Evolutionary conservation across 2,797 vertebrate species (phyloP).

Genomic region (Gambusia yucatana): DNA sequence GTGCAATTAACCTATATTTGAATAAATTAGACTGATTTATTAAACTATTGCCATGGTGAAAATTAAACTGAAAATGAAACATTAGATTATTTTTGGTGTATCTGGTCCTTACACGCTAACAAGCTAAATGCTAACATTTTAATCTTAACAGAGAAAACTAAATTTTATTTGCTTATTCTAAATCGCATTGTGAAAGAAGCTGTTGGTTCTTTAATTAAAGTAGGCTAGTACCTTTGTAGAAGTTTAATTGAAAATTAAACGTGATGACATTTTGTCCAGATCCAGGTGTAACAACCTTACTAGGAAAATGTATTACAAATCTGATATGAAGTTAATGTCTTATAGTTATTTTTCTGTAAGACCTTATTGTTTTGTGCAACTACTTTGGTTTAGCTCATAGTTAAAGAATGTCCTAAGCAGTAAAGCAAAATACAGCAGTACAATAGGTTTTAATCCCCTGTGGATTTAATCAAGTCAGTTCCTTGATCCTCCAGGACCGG

Average conservation of each 20-base stretch:
- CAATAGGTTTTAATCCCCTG: not conserved
- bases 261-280: not conserved
- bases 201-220: not conserved
- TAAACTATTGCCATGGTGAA: not conserved
- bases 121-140: not conserved
- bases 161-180: not conserved
- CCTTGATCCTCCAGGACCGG: slow-evolving; percentile 11
- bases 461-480: slow-evolving; percentile 16
- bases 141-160: not conserved
- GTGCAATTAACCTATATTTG: not conserved
- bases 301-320: not conserved
- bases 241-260: not conserved
- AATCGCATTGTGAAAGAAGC: not conserved
- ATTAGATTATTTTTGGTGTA: not conserved
- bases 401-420: not conserved
- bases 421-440: not conserved
- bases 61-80: not conserved
- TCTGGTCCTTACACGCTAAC: not conserved
- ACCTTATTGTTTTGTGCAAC: not conserved
- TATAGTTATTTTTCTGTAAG: not conserved
- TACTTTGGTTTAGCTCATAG: not conserved
- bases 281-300: not conserved
- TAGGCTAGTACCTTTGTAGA: not conserved
- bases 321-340: not conserved
- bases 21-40: not conserved